Evolutionary conservation across 1,140 invertebrate genomes (phyloP), one percentile per base, ranked within the genome.

Genomic region (Hypothenemus hampei): DNA sequence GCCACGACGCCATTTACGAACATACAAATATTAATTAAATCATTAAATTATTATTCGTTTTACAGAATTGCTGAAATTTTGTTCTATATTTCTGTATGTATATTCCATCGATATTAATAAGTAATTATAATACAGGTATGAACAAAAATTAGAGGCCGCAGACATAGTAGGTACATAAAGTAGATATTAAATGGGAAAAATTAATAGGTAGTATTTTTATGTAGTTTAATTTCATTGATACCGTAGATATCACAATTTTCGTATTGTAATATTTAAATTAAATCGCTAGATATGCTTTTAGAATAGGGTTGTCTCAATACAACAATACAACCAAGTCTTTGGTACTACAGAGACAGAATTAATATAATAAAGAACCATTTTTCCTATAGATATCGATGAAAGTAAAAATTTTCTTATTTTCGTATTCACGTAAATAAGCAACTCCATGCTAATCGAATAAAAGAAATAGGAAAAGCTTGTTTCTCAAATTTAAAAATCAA

Each of bases 161-260:
- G 45, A 59, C 56, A 57, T 55, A 58, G 19, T n/a, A n/a, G n/a
- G 50, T 57, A 59, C 65, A 70, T 65, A 67, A 70, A 69, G 67
- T 70, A 70, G 66, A 67, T 63, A 43, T 61, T 63, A 68, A 69
- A 66, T 64, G 63, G 65, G 65, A 63, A 61, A 63, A 44, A 29
- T 29, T 44, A 24, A 54, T 55, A 55, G 47, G 46, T 33, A 55
- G 19, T 29, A 29, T 66, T 62, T 59, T 62, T 67, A 65, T 64
- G 68, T 68, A 70, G 69, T 70, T 67, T 70, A 65, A 68, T 69
- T 66, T 39, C 18, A 39, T 64, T 64, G 66, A 71, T 43, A 37
- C 10, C n/a, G n/a, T n/a, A n/a, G n/a, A 16, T 70, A 71, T 71
- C 69, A 71, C 69, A 71, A 71, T 68, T 69, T 68, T 56, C 68